Conservation (phyloP, 2,888 invertebrate genomes). For the Hecatera dysodea region DNA sequence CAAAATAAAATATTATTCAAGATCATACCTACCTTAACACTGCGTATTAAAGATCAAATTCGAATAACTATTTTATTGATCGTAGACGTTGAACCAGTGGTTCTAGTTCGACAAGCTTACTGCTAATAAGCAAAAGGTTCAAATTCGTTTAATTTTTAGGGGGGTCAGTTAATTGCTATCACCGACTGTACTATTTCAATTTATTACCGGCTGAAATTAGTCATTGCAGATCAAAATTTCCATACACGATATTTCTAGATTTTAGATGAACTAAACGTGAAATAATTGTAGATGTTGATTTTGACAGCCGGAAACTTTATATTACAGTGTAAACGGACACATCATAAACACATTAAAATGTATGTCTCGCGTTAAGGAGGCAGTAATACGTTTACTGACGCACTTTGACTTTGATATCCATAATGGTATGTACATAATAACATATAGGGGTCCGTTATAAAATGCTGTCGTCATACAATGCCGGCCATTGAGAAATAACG, state of each 20-base stretch:
- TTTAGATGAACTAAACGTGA: constrained; percentile 40
- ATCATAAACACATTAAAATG: constrained; percentile 70
- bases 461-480: constrained; percentile 82
- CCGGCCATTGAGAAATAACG: constrained; percentile 85
- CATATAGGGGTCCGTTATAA: constrained; percentile 82
- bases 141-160: too few relatives aligned
- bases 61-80: too few relatives aligned
- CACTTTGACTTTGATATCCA: constrained; percentile 75
- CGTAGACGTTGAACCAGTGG: too few relatives aligned
- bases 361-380: constrained; percentile 67
- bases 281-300: constrained; percentile 47
- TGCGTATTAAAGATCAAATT: too few relatives aligned
- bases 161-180: too few relatives aligned
- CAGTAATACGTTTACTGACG: constrained; percentile 73
- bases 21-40: too few relatives aligned
- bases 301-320: constrained; percentile 67
- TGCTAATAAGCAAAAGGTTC: too few relatives aligned
- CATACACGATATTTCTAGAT: constrained; percentile 35
- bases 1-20: too few relatives aligned
- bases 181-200: constrained; percentile 32
- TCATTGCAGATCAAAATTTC: constrained; percentile 27
- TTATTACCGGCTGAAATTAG: constrained; percentile 16
- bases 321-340: constrained; percentile 63
- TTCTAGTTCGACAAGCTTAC: too few relatives aligned
- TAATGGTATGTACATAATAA: constrained; percentile 80